Evolutionary conservation across 1,140 invertebrate species (phyloP), one percentile per base, ranked within the genome.

Genomic region (Dreissena rostriformis): DNA sequence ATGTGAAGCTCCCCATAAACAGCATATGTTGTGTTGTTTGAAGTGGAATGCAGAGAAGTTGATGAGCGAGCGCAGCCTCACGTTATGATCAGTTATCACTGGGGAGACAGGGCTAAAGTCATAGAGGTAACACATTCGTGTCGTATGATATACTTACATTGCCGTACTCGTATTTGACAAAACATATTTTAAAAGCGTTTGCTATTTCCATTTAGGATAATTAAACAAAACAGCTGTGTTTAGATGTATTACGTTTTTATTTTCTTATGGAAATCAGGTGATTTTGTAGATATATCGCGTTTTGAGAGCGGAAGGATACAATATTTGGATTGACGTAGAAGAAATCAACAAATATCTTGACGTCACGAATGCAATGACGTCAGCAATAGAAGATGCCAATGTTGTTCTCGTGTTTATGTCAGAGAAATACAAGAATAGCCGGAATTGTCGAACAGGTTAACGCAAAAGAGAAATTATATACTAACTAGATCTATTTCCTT

Each of bases 361-460:
- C 14, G 91, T 90, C 14, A 75, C 92, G 29, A 86, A 92, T 65
- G 86, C 90, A 2, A 93, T 93, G 92, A 92, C 92, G 15, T 86
- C 88, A 22, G 92, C 91, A 15, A 86, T 92, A 8, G 92, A 93
- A 70, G 87, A 90, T 49, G 74, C 91, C 6, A 82, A 87, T 19
- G 87, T 91, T n/a, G 86, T 93, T 51, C 76, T 93, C 8, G 86
- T 92, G 22, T 91, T 90, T 66, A 90, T 93, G 88, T 91, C 92
- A 6, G 90, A 93, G 70, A 89, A 88, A 76, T 93, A 93, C 83
- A 93, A 93, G 78, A 86, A 91, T 68, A 92, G 91, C 80, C 88
- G 90, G 28, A 91, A 91, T 86, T 93, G 92, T 81, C 73, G 91
- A 52, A 89, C 90, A 85, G 91, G 91, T 92, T 39, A 39, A 39